Evolutionary conservation across 2,888 invertebrate genomes (phyloP).

Genomic region (Synanthedon tipuliformis): DNA sequence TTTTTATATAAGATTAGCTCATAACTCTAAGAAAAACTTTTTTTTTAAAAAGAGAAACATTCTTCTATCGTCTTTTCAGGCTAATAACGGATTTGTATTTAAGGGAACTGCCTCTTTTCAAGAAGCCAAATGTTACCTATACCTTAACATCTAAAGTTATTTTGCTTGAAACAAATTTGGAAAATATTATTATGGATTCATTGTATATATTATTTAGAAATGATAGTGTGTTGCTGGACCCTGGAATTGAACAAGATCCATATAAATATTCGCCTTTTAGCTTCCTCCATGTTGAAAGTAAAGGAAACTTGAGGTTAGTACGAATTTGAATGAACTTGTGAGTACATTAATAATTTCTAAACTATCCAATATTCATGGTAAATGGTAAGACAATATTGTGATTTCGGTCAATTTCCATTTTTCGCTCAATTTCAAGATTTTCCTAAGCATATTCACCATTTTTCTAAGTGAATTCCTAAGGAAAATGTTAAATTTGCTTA

Average conservation of each 20-base stretch:
- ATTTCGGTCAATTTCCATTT: no score
- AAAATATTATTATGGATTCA: conserved; percentile 31
- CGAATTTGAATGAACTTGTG: background rate
- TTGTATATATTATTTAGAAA: conserved; percentile 34
- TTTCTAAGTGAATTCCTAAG: no score
- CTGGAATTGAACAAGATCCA: conserved; percentile 11
- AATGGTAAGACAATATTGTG: no score
- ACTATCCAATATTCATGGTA: no score
- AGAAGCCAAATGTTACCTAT: conserved; percentile 23
- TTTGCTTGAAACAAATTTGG: conserved; percentile 22
- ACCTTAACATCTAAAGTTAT: conserved; percentile 29
- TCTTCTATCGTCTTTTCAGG: conserved; percentile 17
- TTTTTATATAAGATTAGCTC: no score
- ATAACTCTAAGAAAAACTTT: no score
- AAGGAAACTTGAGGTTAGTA: conserved; percentile 40
- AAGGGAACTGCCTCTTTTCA: conserved; percentile 21
- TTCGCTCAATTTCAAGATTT: no score
- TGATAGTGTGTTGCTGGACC: conserved; percentile 19
- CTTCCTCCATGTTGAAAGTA: conserved; percentile 26
- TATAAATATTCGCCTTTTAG: conserved; percentile 33
- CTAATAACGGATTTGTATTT: conserved; percentile 24
- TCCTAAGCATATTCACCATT: no score
- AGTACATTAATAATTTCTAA: no score
- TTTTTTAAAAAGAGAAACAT: no score
- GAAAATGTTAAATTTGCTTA: no score